Percentiles rank a stretch among this genome's conserved stretches.
phyloP scores from a whole-genome alignment of 2,888 invertebrate species.

The Stramonita haemastoma region DNA sequence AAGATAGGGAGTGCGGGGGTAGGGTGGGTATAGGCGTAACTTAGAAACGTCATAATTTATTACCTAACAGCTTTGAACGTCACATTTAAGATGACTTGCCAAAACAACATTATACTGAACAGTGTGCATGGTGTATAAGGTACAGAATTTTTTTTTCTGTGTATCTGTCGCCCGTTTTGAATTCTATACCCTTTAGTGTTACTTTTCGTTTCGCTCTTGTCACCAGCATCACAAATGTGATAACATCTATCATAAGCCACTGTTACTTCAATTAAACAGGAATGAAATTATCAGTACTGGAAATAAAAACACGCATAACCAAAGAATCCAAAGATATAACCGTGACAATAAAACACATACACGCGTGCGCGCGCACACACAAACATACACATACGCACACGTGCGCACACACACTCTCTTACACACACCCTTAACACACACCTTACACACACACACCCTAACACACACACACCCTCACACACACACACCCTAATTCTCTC shows the following conservation, averaged over 20 bases:
- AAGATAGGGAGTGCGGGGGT: too few species aligned
- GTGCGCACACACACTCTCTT: not conserved
- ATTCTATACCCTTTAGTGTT: too few species aligned
- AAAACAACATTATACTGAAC: too few species aligned
- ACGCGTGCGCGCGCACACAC: slow-evolving; percentile 19
- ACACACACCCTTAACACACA: not conserved
- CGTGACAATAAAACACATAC: not conserved
- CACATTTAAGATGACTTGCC: too few species aligned
- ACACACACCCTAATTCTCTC: not conserved
- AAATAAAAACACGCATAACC: not conserved
- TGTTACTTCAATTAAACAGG: not conserved
- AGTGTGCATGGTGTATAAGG: too few species aligned
- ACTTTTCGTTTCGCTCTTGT: not conserved
- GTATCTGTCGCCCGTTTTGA: too few species aligned
- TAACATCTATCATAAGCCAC: not conserved
- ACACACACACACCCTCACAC: slow-evolving; percentile 20
- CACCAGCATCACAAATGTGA: not conserved
- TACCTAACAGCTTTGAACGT: too few species aligned
- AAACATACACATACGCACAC: slow-evolving; percentile 9
- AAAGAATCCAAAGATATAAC: not conserved
- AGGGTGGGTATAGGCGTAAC: too few species aligned
- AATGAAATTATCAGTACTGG: not conserved
- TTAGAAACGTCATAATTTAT: too few species aligned
- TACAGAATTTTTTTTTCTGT: too few species aligned
- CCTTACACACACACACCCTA: not conserved